Percentiles rank a stretch among this genome's conserved stretches.
These are phyloP conservation scores for Anastrepha obliqua DNA, from an alignment of 1,140 invertebrate genomes.

Conservation along the genomic window DNA sequence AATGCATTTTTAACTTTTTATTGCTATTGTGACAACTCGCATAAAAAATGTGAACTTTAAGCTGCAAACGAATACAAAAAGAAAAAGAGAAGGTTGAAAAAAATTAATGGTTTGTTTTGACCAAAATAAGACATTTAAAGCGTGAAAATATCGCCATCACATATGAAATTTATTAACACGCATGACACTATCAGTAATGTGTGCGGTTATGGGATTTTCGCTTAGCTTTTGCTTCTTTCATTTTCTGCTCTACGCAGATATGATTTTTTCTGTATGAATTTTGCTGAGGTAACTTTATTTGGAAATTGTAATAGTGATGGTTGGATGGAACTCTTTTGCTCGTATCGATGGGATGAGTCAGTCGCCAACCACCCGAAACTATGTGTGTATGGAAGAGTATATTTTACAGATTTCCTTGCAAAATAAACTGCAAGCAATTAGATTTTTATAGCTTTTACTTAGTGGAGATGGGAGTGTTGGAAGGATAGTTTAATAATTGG, in stretches of 20 bases:
- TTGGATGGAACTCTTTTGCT: background rate
- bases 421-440: slow-evolving; percentile 18
- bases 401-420: background rate
- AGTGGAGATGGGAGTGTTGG: background rate
- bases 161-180: slow-evolving; percentile 48
- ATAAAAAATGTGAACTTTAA: slow-evolving; percentile 45
- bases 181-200: slow-evolving; percentile 24
- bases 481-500: background rate
- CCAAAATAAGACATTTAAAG: slow-evolving; percentile 51
- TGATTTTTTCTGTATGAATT: background rate
- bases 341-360: background rate
- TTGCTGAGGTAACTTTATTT: background rate
- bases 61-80: slow-evolving; percentile 10
- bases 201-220: slow-evolving; percentile 5
- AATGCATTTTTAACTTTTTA: slow-evolving; percentile 50
- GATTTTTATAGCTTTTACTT: background rate
- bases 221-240: background rate
- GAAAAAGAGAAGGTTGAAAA: background rate
- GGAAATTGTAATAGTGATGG: background rate
- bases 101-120: slow-evolving; percentile 51
- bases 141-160: slow-evolving; percentile 50
- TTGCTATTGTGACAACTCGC: slow-evolving; percentile 50
- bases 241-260: background rate
- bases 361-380: background rate
- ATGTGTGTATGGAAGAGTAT: background rate